Base-by-base conservation (phyloP, 2,113 vertebrate genomes). In the Triplophysa dalaica region DNA sequence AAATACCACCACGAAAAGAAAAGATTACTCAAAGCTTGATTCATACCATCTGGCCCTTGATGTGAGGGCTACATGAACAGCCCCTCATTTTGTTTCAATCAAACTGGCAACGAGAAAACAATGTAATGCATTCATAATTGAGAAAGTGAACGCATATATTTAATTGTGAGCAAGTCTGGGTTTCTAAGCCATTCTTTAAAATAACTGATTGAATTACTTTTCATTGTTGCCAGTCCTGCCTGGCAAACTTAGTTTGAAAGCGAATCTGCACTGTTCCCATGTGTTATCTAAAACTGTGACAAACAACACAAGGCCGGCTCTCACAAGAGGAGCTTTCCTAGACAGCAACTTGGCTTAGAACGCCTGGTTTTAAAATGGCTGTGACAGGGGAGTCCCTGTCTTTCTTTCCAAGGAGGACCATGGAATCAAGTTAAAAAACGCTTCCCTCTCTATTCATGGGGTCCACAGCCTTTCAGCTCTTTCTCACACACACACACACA, bases 311-410 rank as follows among this genome's bases (percentile, higher is more conserved):
- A 63, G 29, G 60, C 74, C 19, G 74, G 70, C 74, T 73, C 69
- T 48, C 29, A 78, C 48, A 61, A 52, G 67, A 82, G 78, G 67
- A 79, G 78, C 38, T 80, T 87, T 88, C 86, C 84, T 86, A 63
- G 78, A 89, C 76, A 82, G 82, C 81, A 80, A 82, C 61, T 82
- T 86, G 86, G 86, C 84, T 52, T 16, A 66, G 87, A 74, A 13
- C 3, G 63, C 21, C 33, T 64, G 8, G 60, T 81, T 86, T 81
- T 64, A 86, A 83, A 75, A 82, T 58, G 62, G 63, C 87, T 91
- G 85, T 86, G 61, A 92, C 86, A 89, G 75, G 76, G 85, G 86
- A 86, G 82, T 86, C 85, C 88, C 87, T 80, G 82, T 65, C 74
- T 87, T 61, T 84, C 79, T 84, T 89, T 87, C 81, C 80, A 84